These are phyloP conservation scores for Julus scanicus DNA, from an alignment of 2,888 invertebrate species.

Conservation along the genomic window DNA sequence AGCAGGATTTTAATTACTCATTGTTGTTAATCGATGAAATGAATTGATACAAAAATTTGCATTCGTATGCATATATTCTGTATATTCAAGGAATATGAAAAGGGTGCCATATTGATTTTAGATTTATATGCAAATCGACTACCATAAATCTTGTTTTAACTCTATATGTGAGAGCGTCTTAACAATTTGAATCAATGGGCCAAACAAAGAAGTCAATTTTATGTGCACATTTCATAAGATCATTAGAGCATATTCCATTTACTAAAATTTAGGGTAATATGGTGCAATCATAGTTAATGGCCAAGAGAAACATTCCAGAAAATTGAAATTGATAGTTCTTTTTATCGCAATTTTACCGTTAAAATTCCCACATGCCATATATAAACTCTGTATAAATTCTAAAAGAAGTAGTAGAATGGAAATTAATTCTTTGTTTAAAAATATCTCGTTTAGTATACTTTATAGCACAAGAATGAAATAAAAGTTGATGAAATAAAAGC, in stretches of 20 bases:
- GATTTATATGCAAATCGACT: neutral
- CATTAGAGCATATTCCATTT: neutral
- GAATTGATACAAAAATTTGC: neutral
- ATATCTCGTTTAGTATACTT: too few species aligned
- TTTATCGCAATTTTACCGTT: neutral
- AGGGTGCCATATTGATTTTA: conserved; percentile 12
- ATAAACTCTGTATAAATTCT: too few species aligned
- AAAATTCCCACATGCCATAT: too few species aligned
- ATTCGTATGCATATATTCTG: neutral
- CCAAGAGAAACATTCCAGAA: neutral
- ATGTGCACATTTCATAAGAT: neutral
- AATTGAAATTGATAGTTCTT: neutral
- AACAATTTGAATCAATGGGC: neutral
- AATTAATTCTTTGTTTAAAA: too few species aligned
- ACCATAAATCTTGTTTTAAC: neutral
- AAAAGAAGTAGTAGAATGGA: too few species aligned
- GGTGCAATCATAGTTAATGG: neutral
- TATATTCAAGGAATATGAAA: neutral
- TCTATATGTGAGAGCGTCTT: neutral
- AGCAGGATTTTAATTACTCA: neutral
- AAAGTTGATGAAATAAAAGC: too few species aligned
- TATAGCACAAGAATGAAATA: too few species aligned
- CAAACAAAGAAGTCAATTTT: neutral
- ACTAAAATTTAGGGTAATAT: too few species aligned
- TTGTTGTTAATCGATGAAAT: neutral